Evolutionary conservation across 2,797 vertebrate genomes (phyloP).

Genomic region (Monodelphis domestica): DNA sequence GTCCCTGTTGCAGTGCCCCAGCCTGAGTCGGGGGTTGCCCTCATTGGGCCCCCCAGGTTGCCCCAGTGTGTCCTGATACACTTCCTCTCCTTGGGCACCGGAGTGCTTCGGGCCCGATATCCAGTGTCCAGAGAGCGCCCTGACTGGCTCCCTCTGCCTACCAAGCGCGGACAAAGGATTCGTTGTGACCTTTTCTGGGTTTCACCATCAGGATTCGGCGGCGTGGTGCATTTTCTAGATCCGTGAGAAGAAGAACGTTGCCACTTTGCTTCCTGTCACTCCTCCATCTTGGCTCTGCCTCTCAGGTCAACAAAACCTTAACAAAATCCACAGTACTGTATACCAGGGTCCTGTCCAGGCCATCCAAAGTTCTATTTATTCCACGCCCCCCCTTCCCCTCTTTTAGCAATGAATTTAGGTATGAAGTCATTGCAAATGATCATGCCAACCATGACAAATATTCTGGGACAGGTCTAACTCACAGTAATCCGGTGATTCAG

Average conservation of each 20-base stretch:
- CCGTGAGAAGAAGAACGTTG: background rate
- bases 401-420: background rate
- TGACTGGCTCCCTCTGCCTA: background rate
- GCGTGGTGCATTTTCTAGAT: background rate
- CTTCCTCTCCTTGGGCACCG: background rate
- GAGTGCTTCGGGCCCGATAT: background rate
- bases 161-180: background rate
- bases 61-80: background rate
- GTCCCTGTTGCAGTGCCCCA: background rate
- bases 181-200: background rate
- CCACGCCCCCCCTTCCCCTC: background rate
- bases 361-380: background rate
- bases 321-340: background rate
- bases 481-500: background rate
- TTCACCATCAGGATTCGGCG: background rate
- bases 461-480: background rate
- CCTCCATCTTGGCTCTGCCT: background rate
- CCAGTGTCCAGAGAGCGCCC: background rate
- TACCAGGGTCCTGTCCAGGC: background rate
- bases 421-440: background rate
- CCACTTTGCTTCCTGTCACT: background rate
- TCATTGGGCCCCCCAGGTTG: background rate
- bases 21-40: too few relatives aligned
- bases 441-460: background rate
- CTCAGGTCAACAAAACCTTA: background rate